Base-by-base conservation (phyloP, 1,140 invertebrate species). In the Procambarus clarkii region DNA sequence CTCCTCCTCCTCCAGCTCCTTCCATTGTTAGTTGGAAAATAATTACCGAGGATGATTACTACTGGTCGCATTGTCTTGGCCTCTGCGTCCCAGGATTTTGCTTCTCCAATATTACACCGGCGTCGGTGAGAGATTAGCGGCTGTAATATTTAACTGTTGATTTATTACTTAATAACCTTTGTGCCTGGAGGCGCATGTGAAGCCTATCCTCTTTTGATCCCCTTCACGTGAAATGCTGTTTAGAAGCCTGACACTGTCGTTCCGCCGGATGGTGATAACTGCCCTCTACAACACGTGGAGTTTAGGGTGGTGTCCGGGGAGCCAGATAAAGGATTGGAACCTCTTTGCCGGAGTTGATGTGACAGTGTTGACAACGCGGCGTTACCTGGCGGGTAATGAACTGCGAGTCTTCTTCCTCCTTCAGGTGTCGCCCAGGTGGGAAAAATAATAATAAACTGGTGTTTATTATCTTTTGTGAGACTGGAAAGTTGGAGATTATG, bases 41-140 rank as follows among this genome's bases (percentile, higher is more conserved):
- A 80, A 80, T 80, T 80, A 80, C 78, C 24, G 78, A 80, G 46
- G 50, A 80, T 80, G 44, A 80, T 80, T 80, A 80, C 45, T 8
- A 46, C 18, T 2, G 18, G 78, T 80, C 78, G 78, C 78, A 50
- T 80, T 80, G 78, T 79, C 78, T 48, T 24, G 45, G 15, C 46
- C 78, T n/a, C 46, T n/a, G 50, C 15, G 50, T 50, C 46, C n/a
- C 46, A 48, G 78, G 50, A 50, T 80, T 50, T 80, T n/a, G 45
- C 50, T 50, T 54, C 78, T 80, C 78, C 45, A 34, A 50, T 80
- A 48, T 80, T 50, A 48, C 78, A 50, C 11, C 11, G 21, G n/a
- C 18, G 46, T 80, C 78, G 50, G 69, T 74, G 69, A 74, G 69
- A 74, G 69, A 74, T 74, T 74, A 74, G n/a, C 69, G 24, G 69